phyloP scores from a whole-genome alignment of 2,113 vertebrate genomes.

The Manacus vitellinus region DNA sequence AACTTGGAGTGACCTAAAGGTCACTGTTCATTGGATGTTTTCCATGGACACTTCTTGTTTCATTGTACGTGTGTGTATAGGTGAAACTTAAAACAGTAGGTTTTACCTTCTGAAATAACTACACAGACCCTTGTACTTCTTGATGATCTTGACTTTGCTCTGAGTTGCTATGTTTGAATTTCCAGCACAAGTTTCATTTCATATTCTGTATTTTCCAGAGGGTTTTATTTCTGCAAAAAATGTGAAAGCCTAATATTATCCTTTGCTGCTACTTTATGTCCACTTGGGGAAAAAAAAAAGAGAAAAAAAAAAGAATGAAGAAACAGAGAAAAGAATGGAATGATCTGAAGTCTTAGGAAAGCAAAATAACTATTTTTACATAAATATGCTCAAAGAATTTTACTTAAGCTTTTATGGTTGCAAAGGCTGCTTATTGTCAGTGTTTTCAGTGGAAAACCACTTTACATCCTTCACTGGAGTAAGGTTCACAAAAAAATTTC shows the following conservation, averaged over 20 bases:
- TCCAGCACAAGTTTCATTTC: neutral
- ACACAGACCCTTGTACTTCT: neutral
- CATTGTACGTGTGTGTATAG: neutral
- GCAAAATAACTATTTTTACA: neutral
- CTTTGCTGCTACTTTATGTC: neutral
- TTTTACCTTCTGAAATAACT: neutral
- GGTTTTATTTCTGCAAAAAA: neutral
- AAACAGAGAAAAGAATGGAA: neutral
- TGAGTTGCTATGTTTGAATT: neutral
- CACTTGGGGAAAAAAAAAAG: neutral
- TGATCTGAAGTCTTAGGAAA: neutral
- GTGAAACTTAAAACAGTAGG: neutral
- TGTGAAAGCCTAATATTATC: neutral
- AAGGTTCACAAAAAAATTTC: neutral
- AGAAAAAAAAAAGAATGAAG: neutral
- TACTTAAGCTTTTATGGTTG: neutral
- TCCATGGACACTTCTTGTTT: neutral
- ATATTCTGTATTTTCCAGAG: neutral
- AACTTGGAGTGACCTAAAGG: neutral
- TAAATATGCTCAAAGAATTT: neutral
- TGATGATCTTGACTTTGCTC: neutral
- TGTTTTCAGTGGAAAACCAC: slow-evolving; percentile 8
- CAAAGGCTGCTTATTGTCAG: neutral
- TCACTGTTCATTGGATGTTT: neutral
- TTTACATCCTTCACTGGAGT: neutral